These are phyloP conservation scores for Drosophila aldrichi DNA, from an alignment of 2,888 invertebrate genomes.

Conservation along the genomic window DNA sequence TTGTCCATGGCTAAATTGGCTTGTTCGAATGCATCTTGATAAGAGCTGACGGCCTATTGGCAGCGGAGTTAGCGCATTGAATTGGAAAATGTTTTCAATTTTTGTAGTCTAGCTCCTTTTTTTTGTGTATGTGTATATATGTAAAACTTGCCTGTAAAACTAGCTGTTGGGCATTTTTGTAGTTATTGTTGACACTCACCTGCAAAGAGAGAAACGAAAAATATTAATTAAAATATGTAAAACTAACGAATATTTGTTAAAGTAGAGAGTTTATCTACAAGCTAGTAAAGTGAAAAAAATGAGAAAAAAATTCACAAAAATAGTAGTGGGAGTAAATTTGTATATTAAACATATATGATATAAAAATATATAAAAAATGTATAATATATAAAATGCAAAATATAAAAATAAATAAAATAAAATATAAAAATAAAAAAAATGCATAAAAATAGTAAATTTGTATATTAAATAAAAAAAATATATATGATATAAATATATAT, in stretches of 20 bases:
- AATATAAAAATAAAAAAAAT: too few relatives aligned
- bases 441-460: not conserved
- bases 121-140: not conserved
- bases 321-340: not conserved
- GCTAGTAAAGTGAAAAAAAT: not conserved
- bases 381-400: too few relatives aligned
- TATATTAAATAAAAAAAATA: not conserved
- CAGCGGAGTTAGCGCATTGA: constrained; percentile 35
- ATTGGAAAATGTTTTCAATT: constrained; percentile 36
- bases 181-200: constrained; percentile 55
- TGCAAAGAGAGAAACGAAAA: constrained; percentile 42
- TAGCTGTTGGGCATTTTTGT: not conserved
- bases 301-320: not conserved
- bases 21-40: constrained; percentile 62
- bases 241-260: not conserved
- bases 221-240: constrained; percentile 41
- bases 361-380: too few relatives aligned
- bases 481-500: too few relatives aligned
- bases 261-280: not conserved
- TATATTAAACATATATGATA: not conserved
- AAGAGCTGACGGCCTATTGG: constrained; percentile 58
- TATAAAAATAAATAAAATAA: too few relatives aligned
- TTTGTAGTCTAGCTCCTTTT: constrained; percentile 15
- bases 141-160: constrained; percentile 13
- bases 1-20: constrained; percentile 59